Base-by-base conservation (phyloP, 2,113 vertebrate genomes). In the Antennarius striatus region DNA sequence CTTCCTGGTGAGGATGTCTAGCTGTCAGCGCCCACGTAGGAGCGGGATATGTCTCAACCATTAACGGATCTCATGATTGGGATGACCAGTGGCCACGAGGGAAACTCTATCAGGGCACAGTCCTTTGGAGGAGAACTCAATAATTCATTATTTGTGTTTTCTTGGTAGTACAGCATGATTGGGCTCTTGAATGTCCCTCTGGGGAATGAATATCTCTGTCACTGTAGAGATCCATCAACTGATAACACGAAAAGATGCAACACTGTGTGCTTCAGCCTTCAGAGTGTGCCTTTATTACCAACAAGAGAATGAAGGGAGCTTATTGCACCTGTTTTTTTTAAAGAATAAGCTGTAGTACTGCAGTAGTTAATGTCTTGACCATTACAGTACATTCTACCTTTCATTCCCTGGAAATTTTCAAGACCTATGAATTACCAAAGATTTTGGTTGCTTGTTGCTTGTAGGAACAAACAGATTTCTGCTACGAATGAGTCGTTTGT, bases 401-500 rank as follows among this genome's bases (percentile, higher is more conserved):
- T 3, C 32, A 36, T 36, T 36, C 32, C 32, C 32, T 36, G 32
- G 6, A 36, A 3, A 36, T 6, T 36, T 36, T 36, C 5, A 36
- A 7, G 32, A 36, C 32, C 32, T 36, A 36, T 5, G 5, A 36
- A 36, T 36, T 86, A 69, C 81, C 75, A 85, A 68, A 77, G 67
- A 85, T 80, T 68, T 71, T 76, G 73, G 68, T 78, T 79, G 75
- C 64, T 58, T 43, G 6, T 10, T 12, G 6, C 82, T 68, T 77
- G 73, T 76, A 48, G 84, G 78, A 84, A 75, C 79, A 87, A 89
- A 85, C 77, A 77, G 66, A 84, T 84, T 83, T 85, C 61, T 80
- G 73, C 85, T 77, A 74, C 11, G 56, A 73, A 54, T 83, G 84
- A 87, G 80, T 89, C 80, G 87, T 83, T 86, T 77, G 66, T 79